Evolutionary conservation across 2,888 invertebrate species (phyloP), one percentile per base, ranked within the genome.

Genomic region (Ophion slaviceki): DNA sequence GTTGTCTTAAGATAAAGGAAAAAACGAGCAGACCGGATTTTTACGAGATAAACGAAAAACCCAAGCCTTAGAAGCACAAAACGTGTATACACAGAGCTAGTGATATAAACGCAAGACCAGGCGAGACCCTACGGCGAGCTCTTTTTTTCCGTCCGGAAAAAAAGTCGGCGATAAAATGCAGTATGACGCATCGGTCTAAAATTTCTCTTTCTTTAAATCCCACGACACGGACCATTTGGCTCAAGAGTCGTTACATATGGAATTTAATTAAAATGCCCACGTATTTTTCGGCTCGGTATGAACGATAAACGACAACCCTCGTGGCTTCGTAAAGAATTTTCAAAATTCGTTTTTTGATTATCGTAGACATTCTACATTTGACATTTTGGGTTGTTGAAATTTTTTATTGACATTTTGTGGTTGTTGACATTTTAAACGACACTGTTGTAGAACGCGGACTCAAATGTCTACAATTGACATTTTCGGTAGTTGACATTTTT

Each of bases 191-290:
- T 91, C 90, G 89, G 91, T 88, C 85, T 77, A 67, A 24, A n/a
- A 20, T 70, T 53, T 74, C 86, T 84, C 80, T 81, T 90, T 90
- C 91, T 92, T 91, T 90, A 90, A 88, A 78, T 87, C 84, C 85
- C 74, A 71, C 88, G 90, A 91, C 89, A 88, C 81, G 89, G 86
- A 90, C 90, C 91, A 91, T 92, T 92, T 90, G 91, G 89, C 87
- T 86, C 75, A 83, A 86, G 88, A 90, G 90, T 28, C 67, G 62
- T 59, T 75, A 45, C 68, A 64, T 62, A 45, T 68, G 80, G 84
- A 84, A 88, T 75, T 40, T 70, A 64, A 75, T 82, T 86, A 80
- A 84, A 82, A 66, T 20, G 28, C 8, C 47, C 17, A 64, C 17
- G 47, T 8, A 40, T 28, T 64, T 68, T 66, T 36, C 1, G 40